phyloP scores from a whole-genome alignment of 2,888 invertebrate genomes.

The Drosophila sordidapex region DNA sequence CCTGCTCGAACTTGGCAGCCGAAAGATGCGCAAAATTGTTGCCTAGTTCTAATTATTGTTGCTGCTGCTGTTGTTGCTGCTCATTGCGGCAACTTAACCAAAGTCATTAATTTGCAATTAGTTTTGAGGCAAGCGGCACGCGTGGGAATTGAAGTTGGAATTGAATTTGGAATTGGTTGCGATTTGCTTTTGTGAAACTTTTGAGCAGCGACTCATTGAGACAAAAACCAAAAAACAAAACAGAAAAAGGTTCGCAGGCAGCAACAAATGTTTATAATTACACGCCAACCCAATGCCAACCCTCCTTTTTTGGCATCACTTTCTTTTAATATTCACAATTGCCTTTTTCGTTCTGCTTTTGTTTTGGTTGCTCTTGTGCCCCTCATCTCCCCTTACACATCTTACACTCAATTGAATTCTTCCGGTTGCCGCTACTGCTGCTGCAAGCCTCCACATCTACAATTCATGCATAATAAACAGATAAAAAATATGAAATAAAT shows the following conservation, averaged over 20 bases:
- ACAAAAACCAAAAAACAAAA: not conserved
- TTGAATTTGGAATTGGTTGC: slow-evolving; percentile 50
- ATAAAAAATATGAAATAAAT: slow-evolving; percentile 39
- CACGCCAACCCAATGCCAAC: slow-evolving; percentile 15
- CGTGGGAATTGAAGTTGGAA: slow-evolving; percentile 71
- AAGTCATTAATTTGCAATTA: slow-evolving; percentile 81
- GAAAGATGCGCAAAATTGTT: slow-evolving; percentile 61
- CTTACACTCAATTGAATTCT: slow-evolving; percentile 77
- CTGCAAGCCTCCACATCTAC: slow-evolving; percentile 57
- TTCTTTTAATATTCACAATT: slow-evolving; percentile 68
- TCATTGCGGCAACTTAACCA: slow-evolving; percentile 57
- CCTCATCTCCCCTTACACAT: not conserved
- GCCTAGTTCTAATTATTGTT: slow-evolving; percentile 55
- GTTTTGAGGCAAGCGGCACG: slow-evolving; percentile 69
- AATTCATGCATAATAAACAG: slow-evolving; percentile 76
- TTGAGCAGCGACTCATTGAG: slow-evolving; percentile 12
- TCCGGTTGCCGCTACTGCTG: slow-evolving; percentile 66
- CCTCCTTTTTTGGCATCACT: slow-evolving; percentile 19
- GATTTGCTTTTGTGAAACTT: slow-evolving; percentile 58
- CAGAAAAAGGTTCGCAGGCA: slow-evolving; percentile 28
- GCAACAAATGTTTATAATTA: slow-evolving; percentile 58
- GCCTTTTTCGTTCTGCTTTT: slow-evolving; percentile 35
- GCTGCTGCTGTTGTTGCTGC: slow-evolving; percentile 16
- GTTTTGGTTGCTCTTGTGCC: not conserved
- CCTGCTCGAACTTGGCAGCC: slow-evolving; percentile 20